Evolutionary conservation across 1,140 invertebrate genomes (phyloP).

Genomic region (Drosophila insularis): DNA sequence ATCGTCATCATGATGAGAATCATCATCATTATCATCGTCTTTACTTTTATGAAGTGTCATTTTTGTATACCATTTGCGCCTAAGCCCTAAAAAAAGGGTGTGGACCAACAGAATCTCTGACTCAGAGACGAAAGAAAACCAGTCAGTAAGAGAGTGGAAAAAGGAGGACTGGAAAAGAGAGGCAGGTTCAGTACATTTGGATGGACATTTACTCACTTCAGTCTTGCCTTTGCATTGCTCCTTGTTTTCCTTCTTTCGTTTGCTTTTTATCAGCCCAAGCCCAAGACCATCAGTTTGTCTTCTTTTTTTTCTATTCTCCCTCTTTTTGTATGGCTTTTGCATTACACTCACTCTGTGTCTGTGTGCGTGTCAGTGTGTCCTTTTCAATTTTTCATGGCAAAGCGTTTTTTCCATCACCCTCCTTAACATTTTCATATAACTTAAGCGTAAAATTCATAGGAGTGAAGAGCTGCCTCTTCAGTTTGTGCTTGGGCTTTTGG

Average conservation of each 20-base stretch:
- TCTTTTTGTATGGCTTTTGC: constrained; percentile 5
- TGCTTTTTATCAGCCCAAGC: constrained; percentile 53
- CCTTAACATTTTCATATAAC: constrained; percentile 13
- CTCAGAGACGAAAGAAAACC: constrained; percentile 28
- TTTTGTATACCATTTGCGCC: constrained; percentile 71
- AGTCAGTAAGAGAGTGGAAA: background rate
- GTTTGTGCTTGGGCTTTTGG: background rate
- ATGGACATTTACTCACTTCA: constrained; percentile 33
- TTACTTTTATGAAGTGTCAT: constrained; percentile 79
- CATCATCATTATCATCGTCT: constrained; percentile 70
- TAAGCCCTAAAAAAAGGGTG: constrained; percentile 43
- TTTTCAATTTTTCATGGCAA: constrained; percentile 53
- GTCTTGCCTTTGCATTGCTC: constrained; percentile 10
- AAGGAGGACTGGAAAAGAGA: background rate
- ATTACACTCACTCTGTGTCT: constrained; percentile 20
- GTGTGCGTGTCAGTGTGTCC: constrained; percentile 22
- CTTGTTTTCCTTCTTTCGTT: constrained; percentile 1
- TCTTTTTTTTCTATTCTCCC: constrained; percentile 25
- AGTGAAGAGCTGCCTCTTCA: constrained; percentile 7
- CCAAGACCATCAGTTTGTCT: constrained; percentile 23
- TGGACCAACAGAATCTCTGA: constrained; percentile 19
- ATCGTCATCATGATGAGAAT: constrained; percentile 47
- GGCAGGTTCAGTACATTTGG: background rate
- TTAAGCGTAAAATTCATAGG: constrained; percentile 41
- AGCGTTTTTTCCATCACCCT: constrained; percentile 24